Conservation (phyloP, 1,140 invertebrate genomes). For the Drosophila azteca region DNA sequence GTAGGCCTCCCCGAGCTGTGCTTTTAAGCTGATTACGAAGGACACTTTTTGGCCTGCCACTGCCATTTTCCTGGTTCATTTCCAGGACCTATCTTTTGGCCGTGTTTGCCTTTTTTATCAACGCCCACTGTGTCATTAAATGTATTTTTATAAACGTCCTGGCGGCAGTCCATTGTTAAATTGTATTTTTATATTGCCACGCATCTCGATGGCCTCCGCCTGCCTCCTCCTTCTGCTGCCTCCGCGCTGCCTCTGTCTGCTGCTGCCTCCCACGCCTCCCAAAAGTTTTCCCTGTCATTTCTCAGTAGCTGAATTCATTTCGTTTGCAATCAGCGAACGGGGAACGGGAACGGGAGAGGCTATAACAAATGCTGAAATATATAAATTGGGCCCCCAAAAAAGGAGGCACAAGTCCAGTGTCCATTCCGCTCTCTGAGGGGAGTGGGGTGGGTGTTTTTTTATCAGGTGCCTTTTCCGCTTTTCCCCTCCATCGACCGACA, state of each 20-base stretch:
- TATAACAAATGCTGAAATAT: constrained; percentile 62
- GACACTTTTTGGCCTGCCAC: constrained; percentile 49
- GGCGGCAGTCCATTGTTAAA: constrained; percentile 57
- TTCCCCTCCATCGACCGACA: constrained; percentile 22
- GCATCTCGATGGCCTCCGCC: constrained; percentile 26
- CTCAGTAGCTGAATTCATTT: constrained; percentile 68
- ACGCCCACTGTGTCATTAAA: constrained; percentile 64
- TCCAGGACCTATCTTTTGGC: constrained; percentile 46
- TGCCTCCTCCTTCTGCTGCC: not conserved
- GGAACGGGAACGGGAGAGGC: not conserved
- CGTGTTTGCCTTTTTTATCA: constrained; percentile 38
- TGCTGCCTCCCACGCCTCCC: not conserved
- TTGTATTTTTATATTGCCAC: constrained; percentile 50
- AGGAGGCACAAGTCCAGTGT: not conserved
- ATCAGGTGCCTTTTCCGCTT: not conserved
- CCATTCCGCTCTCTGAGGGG: no score
- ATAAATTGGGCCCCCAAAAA: constrained; percentile 66
- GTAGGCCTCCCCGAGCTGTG: constrained; percentile 27
- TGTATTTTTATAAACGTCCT: constrained; percentile 68
- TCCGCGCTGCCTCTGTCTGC: constrained; percentile 1
- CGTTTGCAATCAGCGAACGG: constrained; percentile 66
- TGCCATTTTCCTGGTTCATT: constrained; percentile 55
- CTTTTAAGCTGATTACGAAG: constrained; percentile 75
- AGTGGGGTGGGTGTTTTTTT: no score
- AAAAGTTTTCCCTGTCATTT: constrained; percentile 9